A percentile compares a stretch with the other conserved stretches of the same genome.
Conservation (phyloP, 2,113 vertebrate genomes). For the Irena cyanogastra region DNA sequence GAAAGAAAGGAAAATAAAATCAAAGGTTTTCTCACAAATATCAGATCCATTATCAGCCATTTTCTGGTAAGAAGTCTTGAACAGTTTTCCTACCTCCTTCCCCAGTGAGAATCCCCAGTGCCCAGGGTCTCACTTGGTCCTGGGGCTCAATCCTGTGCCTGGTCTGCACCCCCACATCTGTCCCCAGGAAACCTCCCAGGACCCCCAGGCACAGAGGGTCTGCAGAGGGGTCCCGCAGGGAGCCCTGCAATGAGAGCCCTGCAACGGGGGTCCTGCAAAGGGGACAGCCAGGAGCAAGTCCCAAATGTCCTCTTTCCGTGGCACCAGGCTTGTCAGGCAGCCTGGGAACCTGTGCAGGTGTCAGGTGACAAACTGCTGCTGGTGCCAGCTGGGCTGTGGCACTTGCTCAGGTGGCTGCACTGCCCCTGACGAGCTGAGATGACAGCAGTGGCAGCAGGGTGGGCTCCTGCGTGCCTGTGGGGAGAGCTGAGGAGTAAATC, state of each 20-base stretch:
- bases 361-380: background rate
- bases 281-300: background rate
- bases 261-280: background rate
- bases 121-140: background rate
- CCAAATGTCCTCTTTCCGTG: background rate
- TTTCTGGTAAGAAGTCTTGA: background rate
- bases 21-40: background rate
- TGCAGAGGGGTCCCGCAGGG: background rate
- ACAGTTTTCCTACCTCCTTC: background rate
- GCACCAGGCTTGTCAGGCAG: background rate
- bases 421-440: background rate
- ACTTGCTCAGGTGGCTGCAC: background rate
- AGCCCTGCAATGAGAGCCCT: background rate
- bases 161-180: accelerated
- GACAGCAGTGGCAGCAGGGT: background rate
- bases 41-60: background rate
- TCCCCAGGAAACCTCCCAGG: background rate
- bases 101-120: background rate
- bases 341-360: background rate
- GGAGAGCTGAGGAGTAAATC: background rate
- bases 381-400: background rate
- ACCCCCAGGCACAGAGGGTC: background rate
- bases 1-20: background rate
- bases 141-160: background rate
- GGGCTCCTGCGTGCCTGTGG: accelerated